Evolutionary conservation across 2,113 vertebrate genomes (phyloP), one percentile per base, ranked within the genome.

Genomic region (Callocephalon fimbriatum): DNA sequence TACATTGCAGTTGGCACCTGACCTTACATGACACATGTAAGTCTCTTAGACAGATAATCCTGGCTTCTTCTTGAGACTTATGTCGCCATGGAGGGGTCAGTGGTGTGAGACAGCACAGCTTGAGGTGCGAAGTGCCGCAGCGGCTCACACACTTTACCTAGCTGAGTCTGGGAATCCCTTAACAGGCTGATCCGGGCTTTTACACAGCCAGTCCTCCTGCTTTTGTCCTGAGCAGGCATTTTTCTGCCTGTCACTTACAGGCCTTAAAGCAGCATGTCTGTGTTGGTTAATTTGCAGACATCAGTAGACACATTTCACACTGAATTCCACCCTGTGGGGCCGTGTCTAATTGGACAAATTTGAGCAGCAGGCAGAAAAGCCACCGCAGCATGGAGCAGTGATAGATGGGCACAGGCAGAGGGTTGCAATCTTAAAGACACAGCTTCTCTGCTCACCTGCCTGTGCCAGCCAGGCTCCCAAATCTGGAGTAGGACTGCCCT

Each of bases 291-390:
- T 99, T 98, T 98, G 97, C 98, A 96, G 98, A 97, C 98, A 98
- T 98, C 98, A 98, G 98, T 96, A 97, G 98, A 95, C 97, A 87
- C 97, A 98, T 99, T 99, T 99, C 99, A 99, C 98, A 98, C 98
- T 98, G 97, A 96, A 98, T 99, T 98, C 98, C 98, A 98, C 98
- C 98, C 98, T 29, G 97, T 98, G 98, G 98, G 98, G 98, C 99
- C 98, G 97, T 99, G 98, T 98, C 99, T 99, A 99, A 99, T 99
- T 99, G 99, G 98, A 99, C 99, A 99, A 99, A 99, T 99, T 99
- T 99, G 99, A 99, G 98, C 99, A 99, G 99, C 99, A 97, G 99
- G 99, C 98, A 98, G 97, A 97, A 97, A 98, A 98, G 98, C 83
- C 98, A 88, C 80, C 97, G 77, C 98, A 95, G 98, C 98, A 93